Conservation (phyloP, 2,797 vertebrate species). For the Melanotaenia trifasciata region DNA sequence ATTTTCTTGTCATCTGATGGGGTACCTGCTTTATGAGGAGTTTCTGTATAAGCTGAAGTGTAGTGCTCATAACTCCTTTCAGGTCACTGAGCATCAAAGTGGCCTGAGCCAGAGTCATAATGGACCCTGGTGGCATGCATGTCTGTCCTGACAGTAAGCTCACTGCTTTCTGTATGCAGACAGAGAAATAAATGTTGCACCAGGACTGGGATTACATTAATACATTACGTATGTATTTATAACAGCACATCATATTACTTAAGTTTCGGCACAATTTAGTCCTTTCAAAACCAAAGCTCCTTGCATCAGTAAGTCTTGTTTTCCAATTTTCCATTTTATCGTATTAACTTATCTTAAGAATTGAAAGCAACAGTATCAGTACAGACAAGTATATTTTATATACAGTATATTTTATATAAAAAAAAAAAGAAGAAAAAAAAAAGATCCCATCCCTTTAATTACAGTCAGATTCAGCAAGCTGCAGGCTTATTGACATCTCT, state of each 20-base stretch:
- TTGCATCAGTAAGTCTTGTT: no score
- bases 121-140: slow-evolving; percentile 63
- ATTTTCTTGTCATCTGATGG: not conserved
- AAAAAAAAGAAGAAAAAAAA: no score
- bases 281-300: not conserved
- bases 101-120: slow-evolving; percentile 71
- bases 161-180: slow-evolving; percentile 72
- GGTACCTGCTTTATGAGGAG: slow-evolving; percentile 80
- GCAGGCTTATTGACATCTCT: not conserved
- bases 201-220: not conserved
- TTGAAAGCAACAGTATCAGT: not conserved
- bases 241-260: no score
- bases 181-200: not conserved
- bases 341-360: not conserved
- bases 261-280: no score
- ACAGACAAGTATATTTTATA: no score
- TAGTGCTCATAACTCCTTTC: slow-evolving; percentile 48
- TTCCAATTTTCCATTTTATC: not conserved
- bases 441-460: not conserved
- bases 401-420: no score
- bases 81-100: slow-evolving; percentile 73
- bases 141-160: slow-evolving; percentile 69
- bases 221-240: no score
- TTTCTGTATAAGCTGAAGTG: slow-evolving; percentile 73
- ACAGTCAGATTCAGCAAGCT: not conserved